Evolutionary conservation across 2,888 invertebrate species (phyloP).

Genomic region (Parnassius smintheus): DNA sequence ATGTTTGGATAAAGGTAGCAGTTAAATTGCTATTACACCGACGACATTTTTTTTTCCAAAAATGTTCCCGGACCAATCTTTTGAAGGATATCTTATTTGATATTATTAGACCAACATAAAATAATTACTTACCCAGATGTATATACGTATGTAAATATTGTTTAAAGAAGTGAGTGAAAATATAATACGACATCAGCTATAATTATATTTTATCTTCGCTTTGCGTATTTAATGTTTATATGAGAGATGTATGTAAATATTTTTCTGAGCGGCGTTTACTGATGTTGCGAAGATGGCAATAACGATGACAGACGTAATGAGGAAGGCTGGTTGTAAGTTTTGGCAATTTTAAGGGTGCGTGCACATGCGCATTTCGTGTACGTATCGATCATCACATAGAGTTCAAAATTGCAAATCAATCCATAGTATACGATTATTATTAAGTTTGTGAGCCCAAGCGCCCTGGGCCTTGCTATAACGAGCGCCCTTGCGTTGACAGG

Average conservation of each 20-base stretch:
- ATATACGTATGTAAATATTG: conserved; percentile 19
- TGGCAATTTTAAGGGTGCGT: conserved; percentile 37
- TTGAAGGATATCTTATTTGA: no score
- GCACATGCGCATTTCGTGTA: conserved; percentile 19
- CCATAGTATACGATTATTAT: conserved; percentile 40
- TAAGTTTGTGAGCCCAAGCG: conserved; percentile 55
- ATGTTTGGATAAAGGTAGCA: no score
- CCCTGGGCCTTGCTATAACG: conserved; percentile 70
- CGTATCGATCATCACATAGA: conserved; percentile 39
- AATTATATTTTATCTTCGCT: conserved; percentile 31
- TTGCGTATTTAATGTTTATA: conserved; percentile 46
- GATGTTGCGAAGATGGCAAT: conserved; percentile 65
- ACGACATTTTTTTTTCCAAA: no score
- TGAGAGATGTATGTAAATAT: conserved; percentile 66
- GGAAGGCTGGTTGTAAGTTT: conserved; percentile 59
- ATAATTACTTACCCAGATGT: no score
- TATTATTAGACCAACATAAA: no score
- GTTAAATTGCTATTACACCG: no score
- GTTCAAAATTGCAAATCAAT: conserved; percentile 48
- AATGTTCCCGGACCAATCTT: no score
- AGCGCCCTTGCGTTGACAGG: conserved; percentile 56
- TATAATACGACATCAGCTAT: conserved; percentile 22
- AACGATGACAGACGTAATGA: conserved; percentile 71
- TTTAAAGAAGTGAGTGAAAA: conserved; percentile 28
- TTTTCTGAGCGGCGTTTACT: conserved; percentile 66